phyloP scores from a whole-genome alignment of 2,797 vertebrate species.

The Chaetophractus vellerosus region DNA sequence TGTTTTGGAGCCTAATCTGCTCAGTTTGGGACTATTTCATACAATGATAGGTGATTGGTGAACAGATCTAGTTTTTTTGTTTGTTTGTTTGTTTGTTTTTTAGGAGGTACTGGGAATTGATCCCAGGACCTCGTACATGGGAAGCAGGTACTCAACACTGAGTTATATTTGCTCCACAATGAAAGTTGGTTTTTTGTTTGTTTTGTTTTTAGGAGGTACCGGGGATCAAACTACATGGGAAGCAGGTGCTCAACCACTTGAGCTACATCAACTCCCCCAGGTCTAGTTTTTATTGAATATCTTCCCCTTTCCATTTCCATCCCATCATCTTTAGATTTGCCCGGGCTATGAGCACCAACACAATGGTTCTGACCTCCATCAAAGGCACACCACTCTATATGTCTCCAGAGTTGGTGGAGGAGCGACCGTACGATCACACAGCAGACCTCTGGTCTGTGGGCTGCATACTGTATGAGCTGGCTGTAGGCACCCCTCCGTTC shows the following conservation, averaged over 20 bases:
- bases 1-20: not conserved
- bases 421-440: slow-evolving; percentile 97
- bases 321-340: slow-evolving; percentile 93
- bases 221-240: too few species aligned
- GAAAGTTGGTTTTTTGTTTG: too few species aligned
- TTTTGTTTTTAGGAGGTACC: too few species aligned
- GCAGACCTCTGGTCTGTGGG: slow-evolving; percentile 98
- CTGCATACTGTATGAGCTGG: slow-evolving; percentile 98
- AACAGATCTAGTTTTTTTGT: not conserved
- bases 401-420: slow-evolving; percentile 98
- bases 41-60: not conserved
- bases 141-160: too few species aligned
- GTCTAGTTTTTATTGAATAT: not conserved
- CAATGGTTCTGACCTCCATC: slow-evolving; percentile 97
- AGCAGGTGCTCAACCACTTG: too few species aligned
- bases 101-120: too few species aligned
- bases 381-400: slow-evolving; percentile 99
- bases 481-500: slow-evolving; percentile 97
- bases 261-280: too few species aligned
- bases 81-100: too few species aligned
- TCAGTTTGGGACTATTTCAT: not conserved
- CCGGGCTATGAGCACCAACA: slow-evolving; percentile 97
- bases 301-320: not conserved
- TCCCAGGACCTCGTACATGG: too few species aligned
- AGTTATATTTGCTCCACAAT: too few species aligned